Base-by-base conservation (phyloP, 2,888 invertebrate genomes). In the Metallyticus violacea region DNA sequence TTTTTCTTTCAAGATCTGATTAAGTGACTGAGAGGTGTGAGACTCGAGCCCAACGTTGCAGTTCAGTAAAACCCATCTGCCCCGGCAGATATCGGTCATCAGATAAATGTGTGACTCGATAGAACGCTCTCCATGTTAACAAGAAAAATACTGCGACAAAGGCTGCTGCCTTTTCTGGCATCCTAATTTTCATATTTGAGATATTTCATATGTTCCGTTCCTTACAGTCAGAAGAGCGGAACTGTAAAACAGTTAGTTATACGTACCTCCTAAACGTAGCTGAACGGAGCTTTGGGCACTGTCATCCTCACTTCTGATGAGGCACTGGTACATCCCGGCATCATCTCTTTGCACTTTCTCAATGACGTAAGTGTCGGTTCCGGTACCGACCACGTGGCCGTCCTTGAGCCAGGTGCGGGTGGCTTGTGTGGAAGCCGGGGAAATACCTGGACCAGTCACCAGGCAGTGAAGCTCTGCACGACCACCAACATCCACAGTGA, bases 291-390 rank as follows among this genome's bases (percentile, higher is more conserved):
- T 91, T 87, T 92, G 91, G 0, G 90, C 90, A 28, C 90, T 90
- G 40, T 91, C 90, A 22, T 89, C 89, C 26, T 90, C 90, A 81
- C 90, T 90, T 22, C 89, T 86, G 22, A 89, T 89, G 80, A 90
- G 76, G 85, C 90, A 90, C 88, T 90, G 90, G 87, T 92, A 92
- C 91, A 92, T 92, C 6, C 92, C 92, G 62, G 91, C 90, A 88
- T 92, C 91, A 28, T 90, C 89, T 25, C 91, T 88, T 85, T 90
- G 90, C 6, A 92, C 91, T 28, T 90, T 89, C 2, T 88, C 87
- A 29, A 89, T 87, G 79, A 92, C 88, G 7, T 26, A 78, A 26
- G 77, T 85, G 26, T 77, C 87, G 30, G 79, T 80, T 27, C 76
- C 87, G 9, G 81, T 84, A 77, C 76, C 78, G 22, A 86, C 7